Conservation (phyloP, 2,888 invertebrate species). For the Chaetoderma sp. region DNA sequence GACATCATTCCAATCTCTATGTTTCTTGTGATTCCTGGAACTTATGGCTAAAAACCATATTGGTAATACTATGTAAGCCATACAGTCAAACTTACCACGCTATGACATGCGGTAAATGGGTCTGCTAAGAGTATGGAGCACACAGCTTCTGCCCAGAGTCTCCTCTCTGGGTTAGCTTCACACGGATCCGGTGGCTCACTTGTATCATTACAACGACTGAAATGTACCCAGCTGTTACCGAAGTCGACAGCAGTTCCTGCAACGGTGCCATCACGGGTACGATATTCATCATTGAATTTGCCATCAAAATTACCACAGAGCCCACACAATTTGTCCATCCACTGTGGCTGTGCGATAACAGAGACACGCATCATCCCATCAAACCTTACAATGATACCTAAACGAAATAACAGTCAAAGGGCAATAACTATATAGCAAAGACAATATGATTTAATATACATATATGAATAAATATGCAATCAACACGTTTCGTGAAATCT, state of each 20-base stretch:
- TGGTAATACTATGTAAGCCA: too few relatives aligned
- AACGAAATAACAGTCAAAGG: too few relatives aligned
- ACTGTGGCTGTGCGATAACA: conserved; percentile 28
- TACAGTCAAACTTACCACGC: conserved; percentile 75
- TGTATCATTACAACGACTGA: conserved; percentile 29
- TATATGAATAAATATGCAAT: too few relatives aligned
- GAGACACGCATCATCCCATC: conserved; percentile 88
- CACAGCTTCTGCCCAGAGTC: conserved; percentile 81
- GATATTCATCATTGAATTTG: conserved; percentile 85
- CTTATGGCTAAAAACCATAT: too few relatives aligned
- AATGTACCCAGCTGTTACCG: conserved; percentile 34
- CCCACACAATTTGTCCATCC: conserved; percentile 75
- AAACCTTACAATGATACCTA: conserved; percentile 78
- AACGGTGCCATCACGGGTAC: conserved; percentile 32
- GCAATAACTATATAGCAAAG: too few relatives aligned
- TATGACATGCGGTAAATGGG: conserved; percentile 81
- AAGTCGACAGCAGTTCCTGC: conserved; percentile 34
- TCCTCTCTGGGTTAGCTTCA: conserved; percentile 79
- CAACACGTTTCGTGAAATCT: too few relatives aligned
- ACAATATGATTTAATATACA: too few relatives aligned
- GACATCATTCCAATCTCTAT: too few relatives aligned
- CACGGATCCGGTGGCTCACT: conserved; percentile 73
- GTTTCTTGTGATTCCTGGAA: too few relatives aligned
- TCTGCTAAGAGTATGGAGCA: conserved; percentile 81
- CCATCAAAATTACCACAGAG: conserved; percentile 90